Conservation (phyloP, 2,113 vertebrate species). For the Tragelaphus scriptus region DNA sequence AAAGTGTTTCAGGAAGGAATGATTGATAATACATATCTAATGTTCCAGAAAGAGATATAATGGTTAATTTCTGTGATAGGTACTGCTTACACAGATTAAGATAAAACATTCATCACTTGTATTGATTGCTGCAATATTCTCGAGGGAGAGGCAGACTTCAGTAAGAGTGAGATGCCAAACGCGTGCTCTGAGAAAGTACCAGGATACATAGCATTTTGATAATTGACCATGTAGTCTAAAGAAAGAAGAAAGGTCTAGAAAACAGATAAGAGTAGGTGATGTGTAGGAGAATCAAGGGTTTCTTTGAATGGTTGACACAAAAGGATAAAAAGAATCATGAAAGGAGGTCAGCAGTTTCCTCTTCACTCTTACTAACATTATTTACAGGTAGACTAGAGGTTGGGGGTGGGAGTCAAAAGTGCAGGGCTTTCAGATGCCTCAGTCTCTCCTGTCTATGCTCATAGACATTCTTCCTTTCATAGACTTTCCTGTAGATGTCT, state of each 20-base stretch:
- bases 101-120: background rate
- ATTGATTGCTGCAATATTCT: background rate
- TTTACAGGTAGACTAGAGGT: background rate
- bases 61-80: background rate
- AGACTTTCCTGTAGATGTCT: background rate
- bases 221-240: background rate
- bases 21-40: background rate
- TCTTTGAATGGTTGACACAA: background rate
- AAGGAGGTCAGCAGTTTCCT: background rate
- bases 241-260: background rate
- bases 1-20: background rate
- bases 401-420: background rate
- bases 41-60: background rate
- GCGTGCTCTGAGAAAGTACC: background rate
- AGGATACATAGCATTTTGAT: background rate
- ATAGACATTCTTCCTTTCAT: background rate
- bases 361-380: background rate
- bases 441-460: background rate
- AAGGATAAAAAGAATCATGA: background rate
- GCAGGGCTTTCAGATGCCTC: background rate
- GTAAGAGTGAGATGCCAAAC: background rate
- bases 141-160: background rate
- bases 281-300: background rate
- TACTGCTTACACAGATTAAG: background rate
- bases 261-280: background rate